Percentiles rank a stretch among this genome's conserved stretches.
Evolutionary conservation across 2,113 vertebrate genomes (phyloP).

Genomic region (Acanthochromis polyacanthus): DNA sequence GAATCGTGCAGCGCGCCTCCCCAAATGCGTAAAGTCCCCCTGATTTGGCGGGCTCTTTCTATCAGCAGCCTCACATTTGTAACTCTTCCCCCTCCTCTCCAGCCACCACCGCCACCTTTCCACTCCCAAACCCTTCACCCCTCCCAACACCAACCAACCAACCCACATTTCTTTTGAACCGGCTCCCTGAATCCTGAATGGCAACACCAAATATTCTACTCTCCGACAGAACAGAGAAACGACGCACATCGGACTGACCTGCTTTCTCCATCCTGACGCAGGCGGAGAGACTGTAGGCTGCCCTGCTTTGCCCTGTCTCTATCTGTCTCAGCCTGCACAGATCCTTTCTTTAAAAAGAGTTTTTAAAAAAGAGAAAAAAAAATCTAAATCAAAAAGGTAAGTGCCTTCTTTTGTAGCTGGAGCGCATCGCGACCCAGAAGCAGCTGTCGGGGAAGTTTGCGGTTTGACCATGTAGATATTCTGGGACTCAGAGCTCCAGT

Average conservation of each 20-base stretch:
- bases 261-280: conserved; percentile 71
- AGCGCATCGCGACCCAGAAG: conserved; percentile 11
- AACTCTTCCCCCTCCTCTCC: conserved; percentile 66
- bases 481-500: conserved; percentile 8
- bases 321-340: conserved; percentile 27
- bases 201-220: conserved; percentile 80
- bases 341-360: conserved; percentile 23
- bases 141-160: conserved; percentile 18
- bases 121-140: conserved; percentile 38
- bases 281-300: conserved; percentile 38
- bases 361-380: conserved; percentile 36
- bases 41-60: conserved; percentile 78
- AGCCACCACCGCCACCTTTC: conserved; percentile 17
- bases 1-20: conserved; percentile 50
- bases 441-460: conserved; percentile 49
- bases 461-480: conserved; percentile 37
- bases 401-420: conserved; percentile 47
- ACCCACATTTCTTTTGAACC: conserved; percentile 28
- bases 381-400: conserved; percentile 65
- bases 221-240: conserved; percentile 84
- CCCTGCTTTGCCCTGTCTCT: conserved; percentile 15
- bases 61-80: conserved; percentile 66
- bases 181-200: conserved; percentile 80
- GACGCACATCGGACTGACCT: conserved; percentile 85
- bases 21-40: conserved; percentile 56